A percentile compares a stretch with the other conserved stretches of the same genome.
Evolutionary conservation across 2,113 vertebrate species (phyloP).

Genomic region (Acanthisitta chloris): DNA sequence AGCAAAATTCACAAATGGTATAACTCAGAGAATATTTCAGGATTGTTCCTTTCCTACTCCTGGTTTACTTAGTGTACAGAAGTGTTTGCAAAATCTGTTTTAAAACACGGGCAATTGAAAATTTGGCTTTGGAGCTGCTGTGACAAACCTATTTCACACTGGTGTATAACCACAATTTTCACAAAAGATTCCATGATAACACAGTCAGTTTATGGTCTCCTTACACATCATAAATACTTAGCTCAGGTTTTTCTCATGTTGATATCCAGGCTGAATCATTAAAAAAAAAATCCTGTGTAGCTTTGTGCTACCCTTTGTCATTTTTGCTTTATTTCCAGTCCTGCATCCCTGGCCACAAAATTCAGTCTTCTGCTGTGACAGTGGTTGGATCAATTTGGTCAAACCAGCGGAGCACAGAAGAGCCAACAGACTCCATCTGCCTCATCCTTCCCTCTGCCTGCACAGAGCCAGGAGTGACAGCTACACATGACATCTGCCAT

Average conservation of each 20-base stretch:
- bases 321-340: neutral
- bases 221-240: neutral
- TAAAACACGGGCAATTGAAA: neutral
- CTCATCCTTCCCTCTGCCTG: neutral
- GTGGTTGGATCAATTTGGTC: neutral
- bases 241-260: neutral
- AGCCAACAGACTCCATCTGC: neutral
- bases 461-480: neutral
- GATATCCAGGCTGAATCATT: neutral
- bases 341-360: neutral
- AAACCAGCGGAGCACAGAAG: neutral
- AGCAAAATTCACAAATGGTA: neutral
- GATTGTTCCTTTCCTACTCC: neutral
- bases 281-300: neutral
- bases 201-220: neutral
- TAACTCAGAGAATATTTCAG: neutral
- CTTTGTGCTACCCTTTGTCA: neutral
- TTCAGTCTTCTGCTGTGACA: neutral
- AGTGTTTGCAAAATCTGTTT: neutral
- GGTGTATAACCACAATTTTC: neutral
- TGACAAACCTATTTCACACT: neutral
- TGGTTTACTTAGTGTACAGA: neutral
- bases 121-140: neutral
- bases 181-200: neutral
- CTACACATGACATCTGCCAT: neutral